These are phyloP conservation scores for Andrena bicolor DNA, from an alignment of 2,888 invertebrate genomes.

Conservation along the genomic window DNA sequence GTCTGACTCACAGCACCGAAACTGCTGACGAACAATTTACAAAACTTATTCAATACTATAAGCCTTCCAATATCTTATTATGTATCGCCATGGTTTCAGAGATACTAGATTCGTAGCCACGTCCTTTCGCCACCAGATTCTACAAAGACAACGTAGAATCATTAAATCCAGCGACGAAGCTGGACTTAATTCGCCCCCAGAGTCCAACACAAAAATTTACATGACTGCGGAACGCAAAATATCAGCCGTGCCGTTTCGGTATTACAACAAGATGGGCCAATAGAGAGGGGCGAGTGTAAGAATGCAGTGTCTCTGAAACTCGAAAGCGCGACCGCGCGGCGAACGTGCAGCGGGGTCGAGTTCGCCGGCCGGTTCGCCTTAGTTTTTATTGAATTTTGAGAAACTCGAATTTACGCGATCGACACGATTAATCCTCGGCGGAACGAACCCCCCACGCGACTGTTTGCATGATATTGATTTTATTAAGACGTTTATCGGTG, in stretches of 20 bases:
- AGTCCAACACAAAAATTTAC: too few species aligned
- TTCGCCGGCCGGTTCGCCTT: conserved; percentile 9
- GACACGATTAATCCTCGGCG: conserved; percentile 42
- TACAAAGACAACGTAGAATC: too few species aligned
- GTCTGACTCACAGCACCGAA: conserved; percentile 13
- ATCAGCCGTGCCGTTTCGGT: too few species aligned
- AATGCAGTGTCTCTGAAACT: conserved; percentile 36
- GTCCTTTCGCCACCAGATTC: too few species aligned
- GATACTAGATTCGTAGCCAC: conserved; percentile 28
- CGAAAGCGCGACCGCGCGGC: background rate
- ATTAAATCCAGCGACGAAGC: too few species aligned
- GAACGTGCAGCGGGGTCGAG: conserved; percentile 10
- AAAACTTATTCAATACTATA: conserved; percentile 39
- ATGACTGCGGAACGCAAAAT: too few species aligned
- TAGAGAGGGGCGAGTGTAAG: background rate
- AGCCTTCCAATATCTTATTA: conserved; percentile 41
- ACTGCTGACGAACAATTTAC: conserved; percentile 38
- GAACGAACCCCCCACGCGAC: conserved; percentile 37
- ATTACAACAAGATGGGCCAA: too few species aligned
- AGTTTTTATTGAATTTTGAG: conserved; percentile 41
- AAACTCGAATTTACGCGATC: conserved; percentile 50
- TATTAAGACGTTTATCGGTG: conserved; percentile 73
- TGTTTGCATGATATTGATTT: conserved; percentile 71
- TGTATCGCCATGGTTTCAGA: conserved; percentile 35
- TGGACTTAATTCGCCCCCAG: too few species aligned